Base-by-base conservation (phyloP, 2,113 vertebrate genomes). In the Atrichornis clamosus region DNA sequence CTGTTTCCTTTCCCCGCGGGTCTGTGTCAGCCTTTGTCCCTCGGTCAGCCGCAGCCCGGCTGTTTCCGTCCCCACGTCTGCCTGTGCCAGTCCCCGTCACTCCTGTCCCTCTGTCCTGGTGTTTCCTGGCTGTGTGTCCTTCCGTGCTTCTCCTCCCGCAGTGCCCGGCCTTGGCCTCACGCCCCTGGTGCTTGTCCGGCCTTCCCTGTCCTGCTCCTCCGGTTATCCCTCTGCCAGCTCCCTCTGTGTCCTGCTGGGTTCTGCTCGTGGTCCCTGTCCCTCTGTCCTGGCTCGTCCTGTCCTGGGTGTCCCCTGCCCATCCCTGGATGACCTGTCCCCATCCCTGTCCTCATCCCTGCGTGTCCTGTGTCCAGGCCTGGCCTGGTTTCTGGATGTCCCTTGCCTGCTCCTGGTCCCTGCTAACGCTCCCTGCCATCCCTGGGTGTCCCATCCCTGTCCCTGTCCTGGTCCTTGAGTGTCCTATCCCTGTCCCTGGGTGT, bases 11-110 rank as follows among this genome's bases (percentile, higher is more conserved):
- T 93, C 90, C 55, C 64, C 1, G 15, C 32, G 10, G 37, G 46
- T 91, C 69, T 78, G 68, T 83, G 69, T 90, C 84, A 67, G 47
- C 84, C 78, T 93, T 90, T 92, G 76, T 95, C 84, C 73, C 56
- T 62, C 46, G 2, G 26, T 85, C 55, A n/a, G 86, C 52, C 64
- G 70, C 50, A 13, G 1, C 26, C 53, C 39, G 44, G 46, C 11
- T 63, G 93, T 79, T 91, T 90, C 95, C 88, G 65, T 81, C 69
- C 55, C 68, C 0, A 1, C 3, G 13, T 47, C 68, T 63, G 75
- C 35, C 83, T 11, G 65, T 78, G 93, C 68, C 89, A 67, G 87
- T 75, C 78, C 58, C 70, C 11, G 5, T 35, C 91, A 50, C 30
- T 60, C 27, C 73, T 30, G 42, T 86, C 84, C 73, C 84, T 47